phyloP scores from a whole-genome alignment of 2,113 vertebrate species.

The Pristiophorus japonicus region DNA sequence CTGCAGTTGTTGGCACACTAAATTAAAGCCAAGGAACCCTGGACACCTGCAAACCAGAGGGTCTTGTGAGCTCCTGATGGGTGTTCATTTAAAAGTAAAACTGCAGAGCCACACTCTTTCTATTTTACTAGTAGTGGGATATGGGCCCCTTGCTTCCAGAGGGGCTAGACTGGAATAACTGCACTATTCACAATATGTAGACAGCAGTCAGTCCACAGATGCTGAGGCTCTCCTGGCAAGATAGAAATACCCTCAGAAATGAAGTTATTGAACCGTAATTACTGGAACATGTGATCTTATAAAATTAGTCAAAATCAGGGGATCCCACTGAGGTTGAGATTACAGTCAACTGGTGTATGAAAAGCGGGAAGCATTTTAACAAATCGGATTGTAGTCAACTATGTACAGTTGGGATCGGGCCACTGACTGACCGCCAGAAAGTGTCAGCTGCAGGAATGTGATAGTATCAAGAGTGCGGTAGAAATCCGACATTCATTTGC shows the following conservation, averaged over 20 bases:
- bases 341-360: background rate
- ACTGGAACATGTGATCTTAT: background rate
- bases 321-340: background rate
- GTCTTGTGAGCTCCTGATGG: background rate
- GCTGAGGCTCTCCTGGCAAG: background rate
- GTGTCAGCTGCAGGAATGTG: background rate
- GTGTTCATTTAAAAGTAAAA: background rate
- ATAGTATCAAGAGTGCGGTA: background rate
- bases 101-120: background rate
- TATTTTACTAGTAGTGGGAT: too few species aligned
- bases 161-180: background rate
- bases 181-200: background rate
- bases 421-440: background rate
- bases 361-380: background rate
- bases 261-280: background rate
- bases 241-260: background rate
- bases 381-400: background rate
- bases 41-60: background rate
- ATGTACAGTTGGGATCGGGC: background rate
- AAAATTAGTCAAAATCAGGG: background rate
- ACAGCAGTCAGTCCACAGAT: too few species aligned
- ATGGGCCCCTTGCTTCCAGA: too few species aligned
- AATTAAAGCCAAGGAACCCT: background rate
- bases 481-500: background rate
- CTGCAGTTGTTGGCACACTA: background rate